Conservation (phyloP, 2,888 invertebrate species). For the Plagodis pulveraria region DNA sequence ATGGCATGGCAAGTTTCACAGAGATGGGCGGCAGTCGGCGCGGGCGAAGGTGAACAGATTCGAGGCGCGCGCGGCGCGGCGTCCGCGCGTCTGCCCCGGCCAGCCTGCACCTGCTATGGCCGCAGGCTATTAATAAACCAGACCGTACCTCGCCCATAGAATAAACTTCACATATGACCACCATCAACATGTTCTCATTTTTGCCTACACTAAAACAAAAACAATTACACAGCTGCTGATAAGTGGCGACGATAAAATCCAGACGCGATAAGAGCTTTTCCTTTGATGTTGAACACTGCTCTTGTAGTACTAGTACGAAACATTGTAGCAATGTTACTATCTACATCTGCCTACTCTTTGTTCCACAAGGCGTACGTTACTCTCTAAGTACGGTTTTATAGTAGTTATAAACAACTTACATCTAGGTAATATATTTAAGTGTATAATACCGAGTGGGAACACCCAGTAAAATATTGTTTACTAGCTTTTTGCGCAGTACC, state of each 20-base stretch:
- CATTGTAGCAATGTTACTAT: constrained; percentile 17
- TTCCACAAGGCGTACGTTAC: constrained; percentile 18
- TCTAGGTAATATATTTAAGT: constrained; percentile 39
- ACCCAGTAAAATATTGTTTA: constrained; percentile 58
- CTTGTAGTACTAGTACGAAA: constrained; percentile 5
- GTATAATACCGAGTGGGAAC: constrained; percentile 41
- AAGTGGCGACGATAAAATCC: constrained; percentile 17
- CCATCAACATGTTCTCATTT: constrained; percentile 26
- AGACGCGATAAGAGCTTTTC: constrained; percentile 19
- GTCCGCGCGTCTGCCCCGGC: constrained; percentile 72
- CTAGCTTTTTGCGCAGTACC: constrained; percentile 60
- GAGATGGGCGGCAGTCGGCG: constrained; percentile 7
- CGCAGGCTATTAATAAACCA: constrained; percentile 80
- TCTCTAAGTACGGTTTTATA: constrained; percentile 28
- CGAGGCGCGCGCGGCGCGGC: constrained; percentile 73
- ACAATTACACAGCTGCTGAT: constrained; percentile 22
- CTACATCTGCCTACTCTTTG: constrained; percentile 26
- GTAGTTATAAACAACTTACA: constrained; percentile 30
- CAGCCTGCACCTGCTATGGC: constrained; percentile 67
- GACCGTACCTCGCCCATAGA: constrained; percentile 69
- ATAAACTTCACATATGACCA: constrained; percentile 50
- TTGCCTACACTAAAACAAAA: constrained; percentile 23
- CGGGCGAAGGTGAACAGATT: constrained; percentile 50
- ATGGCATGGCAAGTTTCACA: constrained; percentile 31
- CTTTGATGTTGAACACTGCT: constrained; percentile 15